A percentile compares a stretch with the other conserved stretches of the same genome.
Evolutionary conservation across 2,888 invertebrate species (phyloP).

Genomic region (Eucera pruinosa): DNA sequence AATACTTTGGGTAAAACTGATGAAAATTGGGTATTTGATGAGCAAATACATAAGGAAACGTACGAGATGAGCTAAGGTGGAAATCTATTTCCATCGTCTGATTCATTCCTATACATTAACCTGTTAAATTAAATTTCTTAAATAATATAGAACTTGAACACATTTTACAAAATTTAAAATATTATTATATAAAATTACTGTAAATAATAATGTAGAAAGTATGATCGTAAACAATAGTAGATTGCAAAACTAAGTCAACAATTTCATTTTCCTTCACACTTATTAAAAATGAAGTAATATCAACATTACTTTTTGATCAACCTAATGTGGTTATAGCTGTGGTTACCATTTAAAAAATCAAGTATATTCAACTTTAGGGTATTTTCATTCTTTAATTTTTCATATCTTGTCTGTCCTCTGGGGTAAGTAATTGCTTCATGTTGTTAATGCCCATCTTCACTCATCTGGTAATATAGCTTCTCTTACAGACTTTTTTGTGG

Average conservation of each 20-base stretch:
- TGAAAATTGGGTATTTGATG: too few species aligned
- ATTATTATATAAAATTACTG: neutral
- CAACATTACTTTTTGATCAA: conserved; percentile 10
- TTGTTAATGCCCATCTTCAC: conserved; percentile 9
- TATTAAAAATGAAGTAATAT: neutral
- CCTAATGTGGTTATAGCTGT: neutral
- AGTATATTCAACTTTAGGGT: neutral
- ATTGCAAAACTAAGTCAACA: neutral
- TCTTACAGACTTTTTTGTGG: neutral
- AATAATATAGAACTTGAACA: neutral
- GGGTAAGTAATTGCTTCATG: conserved; percentile 40
- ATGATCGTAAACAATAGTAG: neutral
- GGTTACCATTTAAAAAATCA: neutral
- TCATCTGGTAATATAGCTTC: conserved; percentile 21
- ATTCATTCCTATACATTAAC: too few species aligned
- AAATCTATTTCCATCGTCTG: too few species aligned
- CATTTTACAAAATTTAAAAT: neutral
- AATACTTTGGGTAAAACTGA: neutral
- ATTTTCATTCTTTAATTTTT: conserved; percentile 7
- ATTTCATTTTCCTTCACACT: too few species aligned
- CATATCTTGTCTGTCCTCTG: conserved; percentile 10
- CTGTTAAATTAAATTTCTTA: neutral
- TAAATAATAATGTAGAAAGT: neutral
- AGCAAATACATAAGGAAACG: neutral
- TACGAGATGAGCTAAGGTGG: too few species aligned